phyloP scores from a whole-genome alignment of 2,113 vertebrate species.

The Siniperca knerii region DNA sequence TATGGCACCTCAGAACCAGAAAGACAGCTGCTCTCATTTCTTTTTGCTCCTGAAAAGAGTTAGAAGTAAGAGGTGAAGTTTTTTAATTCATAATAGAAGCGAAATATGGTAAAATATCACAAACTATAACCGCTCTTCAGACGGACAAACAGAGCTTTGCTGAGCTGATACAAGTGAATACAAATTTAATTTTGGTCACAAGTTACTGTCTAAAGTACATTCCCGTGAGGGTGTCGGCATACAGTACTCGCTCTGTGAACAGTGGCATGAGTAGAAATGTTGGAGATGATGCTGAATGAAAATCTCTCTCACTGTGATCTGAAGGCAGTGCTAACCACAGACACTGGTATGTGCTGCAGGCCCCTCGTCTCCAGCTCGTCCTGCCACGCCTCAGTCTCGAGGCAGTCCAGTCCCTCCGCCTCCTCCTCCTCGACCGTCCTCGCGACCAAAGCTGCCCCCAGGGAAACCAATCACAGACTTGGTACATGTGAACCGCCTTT shows the following conservation, averaged over 20 bases:
- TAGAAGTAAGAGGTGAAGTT: neutral
- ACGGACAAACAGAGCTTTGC: neutral
- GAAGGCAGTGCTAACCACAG: slow-evolving; percentile 47
- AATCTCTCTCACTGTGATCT: slow-evolving; percentile 31
- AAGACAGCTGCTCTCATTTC: neutral
- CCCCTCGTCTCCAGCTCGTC: slow-evolving; percentile 92
- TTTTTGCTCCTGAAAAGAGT: neutral
- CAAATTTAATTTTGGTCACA: neutral
- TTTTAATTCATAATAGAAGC: neutral
- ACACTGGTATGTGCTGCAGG: slow-evolving; percentile 80
- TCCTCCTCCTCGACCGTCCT: slow-evolving; percentile 90
- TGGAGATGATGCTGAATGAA: slow-evolving; percentile 4
- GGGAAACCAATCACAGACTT: slow-evolving; percentile 92
- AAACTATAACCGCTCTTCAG: neutral
- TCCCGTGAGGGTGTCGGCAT: too few relatives aligned
- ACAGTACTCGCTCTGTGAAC: neutral
- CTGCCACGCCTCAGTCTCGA: slow-evolving; percentile 89
- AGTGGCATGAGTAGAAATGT: neutral
- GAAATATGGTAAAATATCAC: neutral
- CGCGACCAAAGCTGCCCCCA: slow-evolving; percentile 93
- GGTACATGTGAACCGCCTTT: slow-evolving; percentile 80
- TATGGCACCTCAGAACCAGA: neutral
- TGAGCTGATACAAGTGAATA: neutral
- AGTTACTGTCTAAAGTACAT: neutral
- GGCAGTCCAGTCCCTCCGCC: slow-evolving; percentile 90